Evolutionary conservation across 2,888 invertebrate genomes (phyloP).

Genomic region (Stenurella melanura): DNA sequence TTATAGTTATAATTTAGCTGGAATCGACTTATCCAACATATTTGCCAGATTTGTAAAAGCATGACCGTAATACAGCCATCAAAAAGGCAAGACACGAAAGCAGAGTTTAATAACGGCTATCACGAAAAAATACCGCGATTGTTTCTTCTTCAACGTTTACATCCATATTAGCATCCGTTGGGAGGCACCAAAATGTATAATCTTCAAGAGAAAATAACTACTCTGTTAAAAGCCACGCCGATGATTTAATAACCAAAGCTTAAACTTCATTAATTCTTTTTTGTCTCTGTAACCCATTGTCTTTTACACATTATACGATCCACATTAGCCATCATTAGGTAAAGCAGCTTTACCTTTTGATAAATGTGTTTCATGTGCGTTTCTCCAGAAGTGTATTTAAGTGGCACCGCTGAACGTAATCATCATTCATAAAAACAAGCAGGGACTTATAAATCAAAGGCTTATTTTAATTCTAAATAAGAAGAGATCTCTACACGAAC

Average conservation of each 20-base stretch:
- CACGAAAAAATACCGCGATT: too few relatives aligned
- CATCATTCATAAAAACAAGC: slow-evolving; percentile 39
- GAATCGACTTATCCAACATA: too few relatives aligned
- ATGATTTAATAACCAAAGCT: background rate
- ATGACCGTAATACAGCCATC: too few relatives aligned
- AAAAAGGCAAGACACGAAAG: too few relatives aligned
- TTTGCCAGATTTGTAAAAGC: too few relatives aligned
- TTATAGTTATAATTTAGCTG: too few relatives aligned
- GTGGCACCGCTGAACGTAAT: slow-evolving; percentile 36
- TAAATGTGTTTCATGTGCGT: slow-evolving; percentile 29
- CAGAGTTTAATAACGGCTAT: too few relatives aligned
- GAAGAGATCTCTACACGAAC: slow-evolving; percentile 35
- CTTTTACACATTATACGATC: background rate
- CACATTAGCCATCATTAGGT: slow-evolving; percentile 27
- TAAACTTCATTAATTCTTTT: background rate
- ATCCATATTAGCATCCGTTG: background rate
- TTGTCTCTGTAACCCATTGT: background rate
- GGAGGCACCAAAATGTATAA: background rate
- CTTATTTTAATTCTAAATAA: slow-evolving; percentile 41
- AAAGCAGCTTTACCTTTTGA: slow-evolving; percentile 30
- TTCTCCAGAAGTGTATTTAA: slow-evolving; percentile 21
- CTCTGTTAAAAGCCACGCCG: background rate
- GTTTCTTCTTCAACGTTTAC: too few relatives aligned
- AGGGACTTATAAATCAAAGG: slow-evolving; percentile 40
- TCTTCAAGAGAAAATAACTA: background rate